Evolutionary conservation across 2,113 vertebrate species (phyloP), one percentile per base, ranked within the genome.

Genomic region (Salvator merianae): DNA sequence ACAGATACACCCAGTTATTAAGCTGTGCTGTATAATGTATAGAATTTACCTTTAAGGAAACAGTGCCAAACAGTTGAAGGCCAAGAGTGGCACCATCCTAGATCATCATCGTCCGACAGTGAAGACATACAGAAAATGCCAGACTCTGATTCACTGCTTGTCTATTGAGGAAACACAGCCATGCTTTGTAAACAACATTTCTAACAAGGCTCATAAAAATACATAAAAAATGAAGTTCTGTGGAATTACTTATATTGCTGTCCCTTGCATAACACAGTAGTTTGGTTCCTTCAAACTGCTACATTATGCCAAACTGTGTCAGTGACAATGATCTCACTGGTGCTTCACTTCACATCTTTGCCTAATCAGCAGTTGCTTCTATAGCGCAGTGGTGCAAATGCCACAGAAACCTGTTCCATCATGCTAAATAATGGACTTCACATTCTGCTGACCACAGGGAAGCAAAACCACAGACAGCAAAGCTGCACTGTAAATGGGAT

Each of bases 1-100:
- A 69, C 59, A 74, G 18, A 40, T 2, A 87, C 70, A 63, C 24
- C 13, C 79, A 80, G 62, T n/a, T 77, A 5, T 80, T 40, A 68
- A 68, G 55, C 32, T 47, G 32, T 82, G 62, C 20, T 83, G 6
- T 13, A 72, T 30, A 2, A 47, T 0, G 53, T 3, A 53, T 0
- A 16, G 9, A 81, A 74, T 79, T 92, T 94, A 99, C 99, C 99
- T 98, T 99, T 99, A 71, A 99, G 94, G 92, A 99, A 99, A 94
- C 99, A 99, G 89, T 99, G 98, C 99, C 99, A 99, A 85, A 97
- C 96, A 62, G 98, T 99, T 84, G 98, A 95, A 72, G 99, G 99
- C 99, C 99, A 99, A 70, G 98, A 98, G 90, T 98, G 98, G 92
- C 98, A 99, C 99, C 99, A 99, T 84, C 98, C 99, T 95, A 99